Base-by-base conservation (phyloP, 2,888 invertebrate species). In the Andrena minutula region DNA sequence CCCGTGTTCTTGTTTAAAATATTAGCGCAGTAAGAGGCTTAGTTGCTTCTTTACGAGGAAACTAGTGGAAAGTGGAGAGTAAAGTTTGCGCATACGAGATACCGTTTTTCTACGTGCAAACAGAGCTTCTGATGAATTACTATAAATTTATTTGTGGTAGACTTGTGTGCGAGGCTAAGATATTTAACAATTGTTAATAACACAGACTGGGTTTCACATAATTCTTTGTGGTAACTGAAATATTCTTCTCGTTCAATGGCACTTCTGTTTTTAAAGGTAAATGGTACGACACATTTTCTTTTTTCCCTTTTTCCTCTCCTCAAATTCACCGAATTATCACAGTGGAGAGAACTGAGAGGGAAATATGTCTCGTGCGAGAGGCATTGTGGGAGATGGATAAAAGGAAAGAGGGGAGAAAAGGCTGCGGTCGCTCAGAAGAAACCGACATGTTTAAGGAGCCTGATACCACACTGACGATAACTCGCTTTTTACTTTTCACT, bases 401-500 rank as follows among this genome's bases (percentile, higher is more conserved):
- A 26, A 63, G 6, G 41, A 65, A 7, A 28, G 20, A 26, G 41
- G n/a, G 6, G 28, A 26, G 7, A 5, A 53, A 23, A 4, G 3
- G 28, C 16, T n/a, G 56, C 26, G 26, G 26, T 10, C 8, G 28
- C 20, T 41, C 23, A 2, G 16, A 16, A 41, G 23, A 65, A 41
- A 12, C 3, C 28, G 32, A 35, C n/a, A 49, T 23, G 49, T 41
- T 23, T 23, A n/a, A 66, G 30, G 61, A 16, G 35, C 23, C 28
- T 49, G 35, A 47, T 49, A 60, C 60, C 58, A n/a, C 41, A 41
- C 12, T 16, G 20, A 20, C 16, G 16, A 16, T 60, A 68, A 8
- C 5, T 30, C n/a, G 10, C 7, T 30, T 66, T 70, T 71, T 56
- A 30, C 32, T 76, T 63, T 53, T 51, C 26, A 28, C 30, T 63